Percentiles rank a stretch among this genome's conserved stretches.
Conservation (phyloP, 2,888 invertebrate genomes). For the Dolomedes plantarius region DNA sequence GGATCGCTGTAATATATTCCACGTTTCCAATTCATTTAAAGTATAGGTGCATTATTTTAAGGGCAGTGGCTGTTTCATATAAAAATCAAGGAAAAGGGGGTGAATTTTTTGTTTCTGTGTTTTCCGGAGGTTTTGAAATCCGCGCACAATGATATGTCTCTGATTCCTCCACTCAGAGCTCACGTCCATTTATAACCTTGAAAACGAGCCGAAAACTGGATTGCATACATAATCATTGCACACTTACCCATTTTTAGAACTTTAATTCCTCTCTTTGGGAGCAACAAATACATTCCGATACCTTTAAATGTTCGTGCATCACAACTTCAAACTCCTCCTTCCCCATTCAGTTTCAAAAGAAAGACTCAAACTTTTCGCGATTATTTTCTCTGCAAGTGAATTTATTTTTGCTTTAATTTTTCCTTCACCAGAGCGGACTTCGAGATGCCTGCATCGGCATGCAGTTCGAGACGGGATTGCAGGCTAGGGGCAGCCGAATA, state of each 20-base stretch:
- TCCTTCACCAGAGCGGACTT: neutral
- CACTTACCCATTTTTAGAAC: slow-evolving; percentile 6
- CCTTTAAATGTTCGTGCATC: neutral
- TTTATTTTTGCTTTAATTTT: neutral
- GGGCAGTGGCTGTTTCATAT: too few species aligned
- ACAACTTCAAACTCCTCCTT: neutral
- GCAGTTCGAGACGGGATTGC: slow-evolving; percentile 7
- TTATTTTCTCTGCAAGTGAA: neutral
- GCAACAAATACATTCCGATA: neutral
- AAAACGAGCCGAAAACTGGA: neutral
- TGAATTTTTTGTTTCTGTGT: too few species aligned
- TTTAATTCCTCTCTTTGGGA: neutral
- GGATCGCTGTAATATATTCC: too few species aligned
- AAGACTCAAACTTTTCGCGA: too few species aligned
- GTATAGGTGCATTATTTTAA: too few species aligned
- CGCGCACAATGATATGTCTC: too few species aligned
- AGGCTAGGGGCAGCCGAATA: neutral
- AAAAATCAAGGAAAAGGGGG: too few species aligned
- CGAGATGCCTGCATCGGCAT: slow-evolving; percentile 5
- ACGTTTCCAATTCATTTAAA: too few species aligned
- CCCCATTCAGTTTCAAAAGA: neutral
- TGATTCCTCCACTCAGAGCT: too few species aligned
- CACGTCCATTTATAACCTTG: neutral
- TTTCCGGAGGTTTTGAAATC: too few species aligned
- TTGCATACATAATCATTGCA: neutral